Percentiles rank a stretch among this genome's conserved stretches.
phyloP scores from a whole-genome alignment of 2,113 vertebrate genomes.

The Taurulus bubalis region DNA sequence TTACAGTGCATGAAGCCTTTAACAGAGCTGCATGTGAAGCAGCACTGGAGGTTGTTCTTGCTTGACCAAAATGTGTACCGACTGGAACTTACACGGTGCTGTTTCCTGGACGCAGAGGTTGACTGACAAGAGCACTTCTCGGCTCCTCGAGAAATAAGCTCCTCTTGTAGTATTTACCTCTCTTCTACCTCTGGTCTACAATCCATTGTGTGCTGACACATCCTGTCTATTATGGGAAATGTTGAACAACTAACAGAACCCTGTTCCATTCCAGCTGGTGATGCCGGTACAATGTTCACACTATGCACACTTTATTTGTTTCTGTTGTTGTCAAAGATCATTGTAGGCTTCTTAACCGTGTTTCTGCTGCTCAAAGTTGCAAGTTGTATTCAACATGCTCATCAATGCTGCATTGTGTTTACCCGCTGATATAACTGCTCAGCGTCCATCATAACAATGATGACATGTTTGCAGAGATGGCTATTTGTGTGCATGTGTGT shows the following conservation, averaged over 20 bases:
- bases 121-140: conserved; percentile 52
- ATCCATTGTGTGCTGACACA: conserved; percentile 43
- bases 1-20: background rate
- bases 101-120: conserved; percentile 25
- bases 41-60: background rate
- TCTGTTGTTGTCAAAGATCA: conserved; percentile 28
- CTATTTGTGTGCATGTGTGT: conserved; percentile 9
- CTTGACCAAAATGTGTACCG: conserved; percentile 18
- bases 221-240: conserved; percentile 46
- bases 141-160: conserved; percentile 43
- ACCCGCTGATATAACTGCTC: conserved; percentile 41
- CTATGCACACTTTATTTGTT: conserved; percentile 46
- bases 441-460: conserved; percentile 45
- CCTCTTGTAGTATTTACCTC: conserved; percentile 47
- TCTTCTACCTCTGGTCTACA: conserved; percentile 41
- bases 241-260: conserved; percentile 32
- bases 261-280: conserved; percentile 26
- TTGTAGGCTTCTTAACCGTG: conserved; percentile 33
- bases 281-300: conserved; percentile 39
- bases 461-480: conserved; percentile 47
- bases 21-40: background rate
- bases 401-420: conserved; percentile 45
- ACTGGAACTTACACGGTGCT: conserved; percentile 17
- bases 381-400: conserved; percentile 48
- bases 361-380: conserved; percentile 29